Conservation (phyloP, 2,888 invertebrate species). For the Platerodrilus igneus region DNA sequence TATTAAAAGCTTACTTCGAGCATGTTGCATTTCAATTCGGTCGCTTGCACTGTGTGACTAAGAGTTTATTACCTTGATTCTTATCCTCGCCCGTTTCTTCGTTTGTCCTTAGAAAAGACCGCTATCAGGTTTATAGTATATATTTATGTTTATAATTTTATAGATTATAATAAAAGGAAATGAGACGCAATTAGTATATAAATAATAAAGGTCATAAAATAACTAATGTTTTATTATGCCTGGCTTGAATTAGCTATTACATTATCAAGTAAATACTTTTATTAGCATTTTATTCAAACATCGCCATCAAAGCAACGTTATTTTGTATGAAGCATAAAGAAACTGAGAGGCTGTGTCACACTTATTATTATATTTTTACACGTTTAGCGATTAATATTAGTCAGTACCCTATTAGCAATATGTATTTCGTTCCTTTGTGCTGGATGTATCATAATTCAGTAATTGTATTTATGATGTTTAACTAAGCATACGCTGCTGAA, state of each 20-base stretch:
- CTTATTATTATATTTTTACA: no score
- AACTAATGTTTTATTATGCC: constrained; percentile 39
- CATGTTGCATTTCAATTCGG: constrained; percentile 26
- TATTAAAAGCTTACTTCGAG: no score
- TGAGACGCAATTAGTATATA: constrained; percentile 41
- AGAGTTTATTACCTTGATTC: constrained; percentile 38
- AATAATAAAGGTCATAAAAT: constrained; percentile 39
- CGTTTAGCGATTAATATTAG: no score
- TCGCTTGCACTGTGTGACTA: constrained; percentile 40
- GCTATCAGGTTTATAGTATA: constrained; percentile 37
- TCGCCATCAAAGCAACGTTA: no score
- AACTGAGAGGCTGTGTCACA: no score
- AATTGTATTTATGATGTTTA: no score
- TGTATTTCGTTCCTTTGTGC: no score
- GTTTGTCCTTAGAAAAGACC: constrained; percentile 36
- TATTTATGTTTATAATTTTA: constrained; percentile 40
- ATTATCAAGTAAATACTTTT: constrained; percentile 32
- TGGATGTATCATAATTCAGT: no score
- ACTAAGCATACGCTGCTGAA: no score
- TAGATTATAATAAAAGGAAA: constrained; percentile 38
- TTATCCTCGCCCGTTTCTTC: constrained; percentile 26
- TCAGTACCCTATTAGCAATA: no score
- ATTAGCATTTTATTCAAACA: constrained; percentile 23
- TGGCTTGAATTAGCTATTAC: constrained; percentile 29
- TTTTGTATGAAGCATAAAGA: no score